Evolutionary conservation across 2,888 invertebrate genomes (phyloP).

Genomic region (Esperia sulphurella): DNA sequence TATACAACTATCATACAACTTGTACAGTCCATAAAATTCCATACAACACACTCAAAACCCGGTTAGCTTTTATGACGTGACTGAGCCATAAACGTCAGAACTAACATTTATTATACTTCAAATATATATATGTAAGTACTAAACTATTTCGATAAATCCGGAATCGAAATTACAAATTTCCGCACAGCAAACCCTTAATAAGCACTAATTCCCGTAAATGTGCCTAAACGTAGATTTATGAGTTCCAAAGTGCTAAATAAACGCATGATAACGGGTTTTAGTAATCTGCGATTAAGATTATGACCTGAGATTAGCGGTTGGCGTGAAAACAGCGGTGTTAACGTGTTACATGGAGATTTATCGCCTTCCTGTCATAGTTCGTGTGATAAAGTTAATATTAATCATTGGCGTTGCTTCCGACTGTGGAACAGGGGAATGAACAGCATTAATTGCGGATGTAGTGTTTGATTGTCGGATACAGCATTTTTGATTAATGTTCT

Average conservation of each 20-base stretch:
- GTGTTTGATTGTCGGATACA: too few species aligned
- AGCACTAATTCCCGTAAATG: constrained; percentile 1
- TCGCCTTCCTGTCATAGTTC: neutral
- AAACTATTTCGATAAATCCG: too few species aligned
- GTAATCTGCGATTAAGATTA: constrained; percentile 4
- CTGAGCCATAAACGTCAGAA: too few species aligned
- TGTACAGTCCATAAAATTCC: too few species aligned
- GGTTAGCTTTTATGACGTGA: too few species aligned
- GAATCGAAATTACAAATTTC: neutral
- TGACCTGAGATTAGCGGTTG: neutral
- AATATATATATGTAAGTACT: too few species aligned
- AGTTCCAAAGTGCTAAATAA: constrained; percentile 9
- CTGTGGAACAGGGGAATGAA: too few species aligned
- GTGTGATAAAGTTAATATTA: neutral
- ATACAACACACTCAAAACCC: too few species aligned
- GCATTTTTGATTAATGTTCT: too few species aligned
- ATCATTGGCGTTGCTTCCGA: neutral
- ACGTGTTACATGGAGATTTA: neutral
- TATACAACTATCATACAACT: too few species aligned
- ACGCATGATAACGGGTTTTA: constrained; percentile 1
- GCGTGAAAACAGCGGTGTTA: neutral
- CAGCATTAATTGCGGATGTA: too few species aligned
- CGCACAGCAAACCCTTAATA: neutral
- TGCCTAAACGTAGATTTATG: constrained; percentile 9
- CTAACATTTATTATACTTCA: too few species aligned